Evolutionary conservation across 2,113 vertebrate species (phyloP).

Genomic region (Engystomops pustulosus): DNA sequence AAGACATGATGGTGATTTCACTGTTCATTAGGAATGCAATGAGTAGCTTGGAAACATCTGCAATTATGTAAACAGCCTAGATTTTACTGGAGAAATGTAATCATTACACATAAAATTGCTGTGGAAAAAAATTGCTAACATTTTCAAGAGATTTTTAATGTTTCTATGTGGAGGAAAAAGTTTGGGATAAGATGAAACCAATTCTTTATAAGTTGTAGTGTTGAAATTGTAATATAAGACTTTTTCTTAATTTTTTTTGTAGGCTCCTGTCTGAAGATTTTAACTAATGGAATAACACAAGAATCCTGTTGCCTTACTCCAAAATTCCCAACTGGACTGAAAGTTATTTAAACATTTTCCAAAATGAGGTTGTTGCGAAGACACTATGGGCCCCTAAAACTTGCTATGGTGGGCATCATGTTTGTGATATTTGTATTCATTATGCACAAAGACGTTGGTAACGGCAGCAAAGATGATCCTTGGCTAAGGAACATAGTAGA

Average conservation of each 20-base stretch:
- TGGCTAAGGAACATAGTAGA: slow-evolving; percentile 86
- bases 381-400: slow-evolving; percentile 82
- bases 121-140: no score
- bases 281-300: slow-evolving; percentile 45
- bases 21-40: no score
- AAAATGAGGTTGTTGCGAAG: slow-evolving; percentile 82
- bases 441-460: slow-evolving; percentile 81
- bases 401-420: slow-evolving; percentile 79
- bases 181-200: neutral
- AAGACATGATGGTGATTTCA: no score
- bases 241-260: slow-evolving; percentile 3
- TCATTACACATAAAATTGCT: no score
- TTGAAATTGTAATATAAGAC: neutral
- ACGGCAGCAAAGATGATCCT: slow-evolving; percentile 72
- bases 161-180: no score
- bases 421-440: slow-evolving; percentile 85
- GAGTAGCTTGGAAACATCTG: no score
- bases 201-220: neutral
- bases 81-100: no score
- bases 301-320: neutral
- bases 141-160: no score
- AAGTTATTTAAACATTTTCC: neutral
- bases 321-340: neutral
- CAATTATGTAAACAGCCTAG: no score
- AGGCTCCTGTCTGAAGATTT: slow-evolving; percentile 17